Conservation (phyloP, 2,113 vertebrate species). For the Hypocryptadius cinnamomeus region DNA sequence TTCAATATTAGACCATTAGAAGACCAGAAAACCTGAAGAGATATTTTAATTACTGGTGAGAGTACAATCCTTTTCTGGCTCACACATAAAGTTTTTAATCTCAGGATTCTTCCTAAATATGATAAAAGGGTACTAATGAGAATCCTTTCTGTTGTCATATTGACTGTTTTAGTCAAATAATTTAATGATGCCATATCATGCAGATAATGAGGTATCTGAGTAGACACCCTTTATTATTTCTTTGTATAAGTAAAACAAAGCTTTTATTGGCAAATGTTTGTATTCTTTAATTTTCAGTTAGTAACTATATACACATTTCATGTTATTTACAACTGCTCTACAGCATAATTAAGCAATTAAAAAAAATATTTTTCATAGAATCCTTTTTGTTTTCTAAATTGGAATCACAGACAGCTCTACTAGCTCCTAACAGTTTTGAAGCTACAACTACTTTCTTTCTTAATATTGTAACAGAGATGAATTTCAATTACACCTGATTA, state of each 20-base stretch:
- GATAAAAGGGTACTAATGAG: background rate
- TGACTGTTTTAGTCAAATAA: background rate
- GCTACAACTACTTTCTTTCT: background rate
- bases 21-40: background rate
- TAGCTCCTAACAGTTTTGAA: background rate
- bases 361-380: background rate
- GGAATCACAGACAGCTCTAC: background rate
- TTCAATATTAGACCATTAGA: background rate
- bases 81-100: background rate
- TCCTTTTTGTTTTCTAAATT: background rate
- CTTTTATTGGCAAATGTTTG: background rate
- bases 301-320: background rate
- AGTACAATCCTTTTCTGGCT: background rate
- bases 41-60: background rate
- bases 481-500: background rate
- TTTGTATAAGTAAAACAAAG: background rate
- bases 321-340: background rate
- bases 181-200: background rate
- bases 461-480: background rate
- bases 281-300: background rate
- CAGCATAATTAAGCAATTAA: background rate
- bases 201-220: background rate
- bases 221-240: background rate
- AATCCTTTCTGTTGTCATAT: background rate
- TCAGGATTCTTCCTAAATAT: background rate